Base-by-base conservation (phyloP, 2,797 vertebrate genomes). In the Dryobates pubescens region DNA sequence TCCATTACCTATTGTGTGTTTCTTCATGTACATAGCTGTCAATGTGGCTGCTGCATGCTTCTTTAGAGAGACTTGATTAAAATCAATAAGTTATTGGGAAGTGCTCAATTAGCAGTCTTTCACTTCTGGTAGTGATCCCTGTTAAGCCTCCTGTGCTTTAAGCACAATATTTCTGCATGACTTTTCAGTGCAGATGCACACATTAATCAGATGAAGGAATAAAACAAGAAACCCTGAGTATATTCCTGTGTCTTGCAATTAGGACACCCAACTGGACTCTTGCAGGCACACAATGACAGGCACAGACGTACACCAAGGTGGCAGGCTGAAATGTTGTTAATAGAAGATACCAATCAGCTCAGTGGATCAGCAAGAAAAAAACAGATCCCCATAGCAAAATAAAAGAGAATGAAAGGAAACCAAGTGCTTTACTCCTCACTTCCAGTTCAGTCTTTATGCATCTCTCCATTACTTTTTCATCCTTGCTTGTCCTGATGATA, bases 21-120 rank as follows among this genome's bases (percentile, higher is more conserved):
- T 59, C 34, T 67, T 75, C 69, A 36, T 89, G 90, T 88, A 62
- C 45, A 2, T 24, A 86, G 67, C 94, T 94, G 96, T 92, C 95
- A 81, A 17, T 92, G 68, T 96, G 94, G 86, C 95, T 53, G 69
- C 93, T 95, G 78, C 89, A 53, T 86, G 88, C 93, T 93, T 88
- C 94, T 97, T 89, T 23, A 32, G 91, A 95, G 95, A 96, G 92
- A 96, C 92, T 97, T 94, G 95, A 96, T 97, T 95, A 92, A 92
- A 97, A 97, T 96, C 97, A 94, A 76, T 95, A 86, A 94, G 82
- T 96, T 97, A 96, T 95, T 97, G 96, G 96, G 92, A 97, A 96
- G 89, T 41, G 64, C 92, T 96, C 97, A 97, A 90, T 97, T 97
- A 97, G 94, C 93, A 90, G 92, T 26, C 96, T 94, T 94, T 96